These are phyloP conservation scores for Andrena trimmerana DNA, from an alignment of 2,888 invertebrate species.

Conservation along the genomic window DNA sequence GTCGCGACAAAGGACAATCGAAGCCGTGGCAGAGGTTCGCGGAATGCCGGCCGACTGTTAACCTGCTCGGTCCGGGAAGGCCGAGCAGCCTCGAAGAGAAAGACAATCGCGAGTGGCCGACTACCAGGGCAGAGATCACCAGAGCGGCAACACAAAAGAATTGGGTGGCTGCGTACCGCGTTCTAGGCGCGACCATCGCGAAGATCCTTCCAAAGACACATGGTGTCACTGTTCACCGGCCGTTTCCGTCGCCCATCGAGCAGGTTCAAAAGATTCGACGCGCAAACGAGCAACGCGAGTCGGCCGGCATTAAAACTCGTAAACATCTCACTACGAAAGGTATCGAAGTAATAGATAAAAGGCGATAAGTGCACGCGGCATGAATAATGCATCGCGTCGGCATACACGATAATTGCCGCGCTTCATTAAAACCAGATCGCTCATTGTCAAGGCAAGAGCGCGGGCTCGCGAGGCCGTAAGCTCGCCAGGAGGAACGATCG, in stretches of 20 bases:
- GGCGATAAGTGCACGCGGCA: constrained; percentile 47
- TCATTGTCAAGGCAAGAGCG: constrained; percentile 54
- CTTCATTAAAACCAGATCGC: constrained; percentile 64
- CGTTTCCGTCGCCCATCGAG: background rate
- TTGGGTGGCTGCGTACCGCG: constrained; percentile 66
- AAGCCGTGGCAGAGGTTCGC: background rate
- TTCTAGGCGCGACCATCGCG: constrained; percentile 51
- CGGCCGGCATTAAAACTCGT: constrained; percentile 5
- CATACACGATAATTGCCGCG: constrained; percentile 64
- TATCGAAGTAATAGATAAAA: constrained; percentile 44
- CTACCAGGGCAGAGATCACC: constrained; percentile 62
- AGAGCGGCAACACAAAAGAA: constrained; percentile 80
- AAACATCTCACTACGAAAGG: constrained; percentile 33
- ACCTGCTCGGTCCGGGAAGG: constrained; percentile 26
- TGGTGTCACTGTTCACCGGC: background rate
- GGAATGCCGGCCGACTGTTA: background rate
- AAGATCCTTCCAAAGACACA: background rate
- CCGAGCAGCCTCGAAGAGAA: constrained; percentile 37
- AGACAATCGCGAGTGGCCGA: constrained; percentile 47
- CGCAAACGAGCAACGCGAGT: background rate
- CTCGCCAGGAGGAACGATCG: constrained; percentile 42
- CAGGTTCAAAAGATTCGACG: background rate
- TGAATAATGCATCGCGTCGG: constrained; percentile 62
- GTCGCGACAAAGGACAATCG: constrained; percentile 6
- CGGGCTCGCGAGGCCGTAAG: constrained; percentile 30